phyloP scores from a whole-genome alignment of 2,113 vertebrate genomes.

The Physeter macrocephalus region DNA sequence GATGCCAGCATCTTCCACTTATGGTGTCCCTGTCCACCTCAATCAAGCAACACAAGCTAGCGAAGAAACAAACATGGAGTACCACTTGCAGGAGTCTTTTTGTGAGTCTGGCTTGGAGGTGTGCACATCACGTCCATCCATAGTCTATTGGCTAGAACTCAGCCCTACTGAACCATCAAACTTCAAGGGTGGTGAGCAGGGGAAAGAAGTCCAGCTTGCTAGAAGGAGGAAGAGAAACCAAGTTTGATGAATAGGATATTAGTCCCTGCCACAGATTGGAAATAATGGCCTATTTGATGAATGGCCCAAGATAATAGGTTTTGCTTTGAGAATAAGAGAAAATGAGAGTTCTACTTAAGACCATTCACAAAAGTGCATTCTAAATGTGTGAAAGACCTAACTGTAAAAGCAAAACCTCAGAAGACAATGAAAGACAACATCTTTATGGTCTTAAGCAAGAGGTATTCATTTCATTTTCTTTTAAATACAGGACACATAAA shows the following conservation, averaged over 20 bases:
- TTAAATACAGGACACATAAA: neutral
- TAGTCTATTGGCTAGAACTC: neutral
- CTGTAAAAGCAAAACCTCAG: neutral
- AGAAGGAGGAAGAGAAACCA: neutral
- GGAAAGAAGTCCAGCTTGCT: neutral
- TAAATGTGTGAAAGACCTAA: neutral
- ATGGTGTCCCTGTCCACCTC: neutral
- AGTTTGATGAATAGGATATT: neutral
- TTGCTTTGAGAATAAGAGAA: neutral
- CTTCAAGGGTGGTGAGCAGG: accelerated
- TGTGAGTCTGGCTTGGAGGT: accelerated
- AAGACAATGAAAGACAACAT: neutral
- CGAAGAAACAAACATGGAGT: neutral
- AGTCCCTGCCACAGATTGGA: neutral
- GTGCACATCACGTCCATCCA: accelerated
- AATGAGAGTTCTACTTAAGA: neutral
- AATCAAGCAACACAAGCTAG: neutral
- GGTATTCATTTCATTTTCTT: neutral
- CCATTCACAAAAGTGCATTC: neutral
- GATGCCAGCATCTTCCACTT: neutral
- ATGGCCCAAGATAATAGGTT: neutral
- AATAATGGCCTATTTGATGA: neutral
- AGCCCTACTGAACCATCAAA: accelerated
- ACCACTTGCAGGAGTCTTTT: accelerated
- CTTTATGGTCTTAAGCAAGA: neutral